Percentiles rank a stretch among this genome's conserved stretches.
phyloP scores from a whole-genome alignment of 2,888 invertebrate genomes.

The Leptinotarsa juncta region DNA sequence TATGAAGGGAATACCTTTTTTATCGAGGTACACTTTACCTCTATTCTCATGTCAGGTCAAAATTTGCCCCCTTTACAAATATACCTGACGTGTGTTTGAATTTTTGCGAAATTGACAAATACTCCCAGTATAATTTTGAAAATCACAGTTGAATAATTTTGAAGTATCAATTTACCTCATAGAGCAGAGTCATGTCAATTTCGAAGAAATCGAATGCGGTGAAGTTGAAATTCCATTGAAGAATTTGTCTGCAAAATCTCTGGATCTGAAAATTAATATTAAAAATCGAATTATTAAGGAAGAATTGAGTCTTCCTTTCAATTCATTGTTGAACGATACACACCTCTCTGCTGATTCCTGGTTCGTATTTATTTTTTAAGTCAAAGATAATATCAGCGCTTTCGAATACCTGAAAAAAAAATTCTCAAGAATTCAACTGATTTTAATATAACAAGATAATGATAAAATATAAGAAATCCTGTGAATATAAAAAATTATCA shows the following conservation, averaged over 20 bases:
- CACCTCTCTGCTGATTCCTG: slow-evolving; percentile 15
- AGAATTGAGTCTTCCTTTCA: too few relatives aligned
- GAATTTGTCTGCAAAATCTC: slow-evolving; percentile 22
- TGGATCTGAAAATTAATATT: slow-evolving; percentile 12
- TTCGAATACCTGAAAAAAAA: slow-evolving; percentile 7
- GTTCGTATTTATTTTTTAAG: not conserved
- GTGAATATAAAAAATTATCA: too few relatives aligned
- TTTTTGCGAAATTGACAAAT: not conserved
- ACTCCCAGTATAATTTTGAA: not conserved
- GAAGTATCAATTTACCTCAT: slow-evolving; percentile 5
- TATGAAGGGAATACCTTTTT: too few relatives aligned
- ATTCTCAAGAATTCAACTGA: too few relatives aligned
- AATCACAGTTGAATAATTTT: not conserved
- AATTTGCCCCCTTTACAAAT: too few relatives aligned
- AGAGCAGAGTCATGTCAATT: slow-evolving; percentile 23
- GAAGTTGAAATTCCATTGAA: slow-evolving; percentile 24
- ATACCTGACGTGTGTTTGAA: too few relatives aligned
- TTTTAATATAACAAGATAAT: too few relatives aligned
- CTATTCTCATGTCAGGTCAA: too few relatives aligned
- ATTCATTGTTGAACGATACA: not conserved
- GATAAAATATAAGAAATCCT: too few relatives aligned
- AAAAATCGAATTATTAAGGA: not conserved
- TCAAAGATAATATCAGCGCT: slow-evolving; percentile 23
- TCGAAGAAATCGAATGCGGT: slow-evolving; percentile 27
- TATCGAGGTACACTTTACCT: too few relatives aligned